Evolutionary conservation across 2,113 vertebrate species (phyloP).

Genomic region (Pachycephala philippinensis): DNA sequence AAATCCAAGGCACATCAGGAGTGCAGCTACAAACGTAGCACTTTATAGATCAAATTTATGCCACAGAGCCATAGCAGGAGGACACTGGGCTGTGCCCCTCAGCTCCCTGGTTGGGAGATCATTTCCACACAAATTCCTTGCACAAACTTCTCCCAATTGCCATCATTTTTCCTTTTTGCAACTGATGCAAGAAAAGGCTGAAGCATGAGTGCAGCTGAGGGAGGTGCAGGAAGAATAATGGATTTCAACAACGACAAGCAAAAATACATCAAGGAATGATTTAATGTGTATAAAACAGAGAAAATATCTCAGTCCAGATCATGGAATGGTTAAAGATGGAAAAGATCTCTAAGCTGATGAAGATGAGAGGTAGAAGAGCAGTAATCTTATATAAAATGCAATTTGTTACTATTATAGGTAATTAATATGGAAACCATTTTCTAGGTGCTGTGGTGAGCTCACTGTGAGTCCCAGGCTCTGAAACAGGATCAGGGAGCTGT

Average conservation of each 20-base stretch:
- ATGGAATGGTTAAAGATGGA: neutral
- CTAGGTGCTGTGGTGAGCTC: neutral
- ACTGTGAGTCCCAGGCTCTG: neutral
- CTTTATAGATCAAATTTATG: accelerated
- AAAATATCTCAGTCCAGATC: neutral
- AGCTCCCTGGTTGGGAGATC: neutral
- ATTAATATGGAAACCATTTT: neutral
- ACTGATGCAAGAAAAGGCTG: neutral
- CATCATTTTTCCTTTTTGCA: neutral
- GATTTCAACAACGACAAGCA: neutral
- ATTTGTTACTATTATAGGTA: neutral
- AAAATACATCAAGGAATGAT: neutral
- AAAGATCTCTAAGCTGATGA: neutral
- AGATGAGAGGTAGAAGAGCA: neutral
- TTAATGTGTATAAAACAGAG: neutral
- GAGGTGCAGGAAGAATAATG: neutral
- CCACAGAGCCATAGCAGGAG: neutral
- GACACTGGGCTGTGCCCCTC: neutral
- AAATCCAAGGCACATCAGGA: neutral
- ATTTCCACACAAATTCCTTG: neutral
- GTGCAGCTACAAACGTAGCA: neutral
- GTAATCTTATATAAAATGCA: neutral
- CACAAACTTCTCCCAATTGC: neutral
- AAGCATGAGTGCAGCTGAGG: neutral
- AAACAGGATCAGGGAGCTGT: neutral